Evolutionary conservation across 2,888 invertebrate species (phyloP).

Genomic region (Dinocampus coccinellae): DNA sequence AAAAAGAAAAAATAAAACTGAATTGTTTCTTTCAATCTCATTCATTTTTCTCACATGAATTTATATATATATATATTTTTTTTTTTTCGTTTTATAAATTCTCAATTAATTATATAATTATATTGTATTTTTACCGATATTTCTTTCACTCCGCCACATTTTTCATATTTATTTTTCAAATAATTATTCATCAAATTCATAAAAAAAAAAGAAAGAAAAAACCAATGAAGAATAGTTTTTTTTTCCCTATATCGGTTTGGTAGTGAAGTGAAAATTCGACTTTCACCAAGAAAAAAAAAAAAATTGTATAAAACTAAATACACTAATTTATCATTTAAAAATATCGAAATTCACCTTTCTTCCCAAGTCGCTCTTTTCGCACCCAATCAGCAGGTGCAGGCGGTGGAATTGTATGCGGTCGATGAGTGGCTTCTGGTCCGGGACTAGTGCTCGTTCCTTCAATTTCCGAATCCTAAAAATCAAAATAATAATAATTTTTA

Average conservation of each 20-base stretch:
- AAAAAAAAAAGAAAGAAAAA: not conserved
- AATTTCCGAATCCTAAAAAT: conserved; percentile 64
- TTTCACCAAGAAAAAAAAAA: not conserved
- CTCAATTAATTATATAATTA: not conserved
- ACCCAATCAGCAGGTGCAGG: conserved; percentile 85
- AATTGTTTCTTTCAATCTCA: not conserved
- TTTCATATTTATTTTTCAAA: not conserved
- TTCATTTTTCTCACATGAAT: too few species aligned
- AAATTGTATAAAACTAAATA: too few species aligned
- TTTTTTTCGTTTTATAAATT: not conserved
- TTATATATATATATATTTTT: too few species aligned
- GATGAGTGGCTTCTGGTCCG: conserved; percentile 65
- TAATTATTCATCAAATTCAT: not conserved
- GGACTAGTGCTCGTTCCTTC: conserved; percentile 69
- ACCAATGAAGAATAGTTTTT: not conserved
- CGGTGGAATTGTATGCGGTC: conserved; percentile 70
- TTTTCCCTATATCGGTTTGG: not conserved
- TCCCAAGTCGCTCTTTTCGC: conserved; percentile 88
- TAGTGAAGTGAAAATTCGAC: not conserved
- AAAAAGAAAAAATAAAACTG: not conserved
- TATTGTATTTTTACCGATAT: not conserved
- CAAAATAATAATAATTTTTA: conserved; percentile 9
- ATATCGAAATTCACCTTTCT: conserved; percentile 95
- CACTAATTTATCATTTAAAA: conserved; percentile 73
- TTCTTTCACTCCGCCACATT: not conserved